phyloP scores from a whole-genome alignment of 2,797 vertebrate genomes.

The Tokudaia muenninki region DNA sequence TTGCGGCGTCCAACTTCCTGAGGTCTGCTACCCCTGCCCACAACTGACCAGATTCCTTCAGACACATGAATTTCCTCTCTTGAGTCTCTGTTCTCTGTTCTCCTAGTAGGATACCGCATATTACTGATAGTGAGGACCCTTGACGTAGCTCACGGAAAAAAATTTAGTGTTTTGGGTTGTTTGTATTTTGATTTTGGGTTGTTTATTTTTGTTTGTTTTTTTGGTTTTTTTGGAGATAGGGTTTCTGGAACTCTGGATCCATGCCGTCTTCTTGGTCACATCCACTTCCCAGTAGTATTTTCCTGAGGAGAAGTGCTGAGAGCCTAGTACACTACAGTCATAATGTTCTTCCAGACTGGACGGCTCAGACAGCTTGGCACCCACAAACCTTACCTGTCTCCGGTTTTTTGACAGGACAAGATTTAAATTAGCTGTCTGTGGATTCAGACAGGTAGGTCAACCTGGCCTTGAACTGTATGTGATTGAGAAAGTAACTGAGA shows the following conservation, averaged over 20 bases:
- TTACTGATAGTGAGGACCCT: not conserved
- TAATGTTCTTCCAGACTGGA: constrained; percentile 69
- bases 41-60: not conserved
- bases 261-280: constrained; percentile 77
- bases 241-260: constrained; percentile 66
- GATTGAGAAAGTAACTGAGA: not conserved
- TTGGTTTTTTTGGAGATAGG: not conserved
- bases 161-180: not conserved
- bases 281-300: constrained; percentile 83
- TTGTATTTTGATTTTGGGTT: not conserved
- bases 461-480: not conserved
- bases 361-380: not conserved
- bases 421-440: constrained; percentile 80
- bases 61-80: not conserved
- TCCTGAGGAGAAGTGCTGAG: constrained; percentile 76
- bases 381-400: constrained; percentile 82
- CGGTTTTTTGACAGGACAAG: constrained; percentile 85
- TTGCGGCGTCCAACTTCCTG: constrained; percentile 72
- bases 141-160: not conserved
- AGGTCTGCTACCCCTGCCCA: not conserved
- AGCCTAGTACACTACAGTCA: constrained; percentile 75
- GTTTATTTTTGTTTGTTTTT: no score
- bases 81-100: not conserved
- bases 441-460: constrained; percentile 64
- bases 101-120: not conserved